Percentiles rank a stretch among this genome's conserved stretches.
These are phyloP conservation scores for Actinostola sp. DNA, from an alignment of 92 coral and sea anemone genomes.

Conservation along the genomic window DNA sequence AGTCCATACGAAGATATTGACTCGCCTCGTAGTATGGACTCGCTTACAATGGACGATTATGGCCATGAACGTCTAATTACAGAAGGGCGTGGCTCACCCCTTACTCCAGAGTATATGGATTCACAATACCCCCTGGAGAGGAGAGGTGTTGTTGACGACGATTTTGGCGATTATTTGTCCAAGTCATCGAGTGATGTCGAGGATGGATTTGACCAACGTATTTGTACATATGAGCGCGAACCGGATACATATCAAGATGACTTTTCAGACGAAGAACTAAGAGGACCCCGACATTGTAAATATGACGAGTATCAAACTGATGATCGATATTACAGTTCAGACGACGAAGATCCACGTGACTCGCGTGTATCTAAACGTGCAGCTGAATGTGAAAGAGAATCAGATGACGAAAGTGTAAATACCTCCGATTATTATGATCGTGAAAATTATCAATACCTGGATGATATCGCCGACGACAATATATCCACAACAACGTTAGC, in stretches of 20 bases:
- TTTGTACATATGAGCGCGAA: neutral
- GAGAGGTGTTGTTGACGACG: neutral
- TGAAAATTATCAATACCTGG: slow-evolving; percentile 18
- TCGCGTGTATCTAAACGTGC: neutral
- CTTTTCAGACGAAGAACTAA: neutral
- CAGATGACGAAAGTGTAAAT: slow-evolving; percentile 2
- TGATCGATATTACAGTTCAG: slow-evolving; percentile 4
- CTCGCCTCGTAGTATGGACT: slow-evolving; percentile 11
- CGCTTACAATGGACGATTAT: neutral
- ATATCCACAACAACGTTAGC: neutral
- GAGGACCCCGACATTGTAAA: neutral
- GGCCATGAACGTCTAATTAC: neutral
- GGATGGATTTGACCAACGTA: neutral
- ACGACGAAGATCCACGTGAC: slow-evolving; percentile 10
- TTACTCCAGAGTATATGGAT: slow-evolving; percentile 6
- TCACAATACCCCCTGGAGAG: neutral
- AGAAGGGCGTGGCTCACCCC: slow-evolving; percentile 17
- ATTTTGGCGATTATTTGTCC: neutral
- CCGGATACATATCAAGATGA: slow-evolving; percentile 2
- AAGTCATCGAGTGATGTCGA: neutral
- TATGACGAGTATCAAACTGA: neutral
- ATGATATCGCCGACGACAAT: slow-evolving; percentile 1
- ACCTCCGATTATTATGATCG: slow-evolving; percentile 5
- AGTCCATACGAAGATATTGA: slow-evolving; percentile 23
- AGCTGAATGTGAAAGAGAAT: neutral